These are phyloP conservation scores for Coptotermes formosanus DNA, from an alignment of 1,140 invertebrate genomes.

Conservation along the genomic window DNA sequence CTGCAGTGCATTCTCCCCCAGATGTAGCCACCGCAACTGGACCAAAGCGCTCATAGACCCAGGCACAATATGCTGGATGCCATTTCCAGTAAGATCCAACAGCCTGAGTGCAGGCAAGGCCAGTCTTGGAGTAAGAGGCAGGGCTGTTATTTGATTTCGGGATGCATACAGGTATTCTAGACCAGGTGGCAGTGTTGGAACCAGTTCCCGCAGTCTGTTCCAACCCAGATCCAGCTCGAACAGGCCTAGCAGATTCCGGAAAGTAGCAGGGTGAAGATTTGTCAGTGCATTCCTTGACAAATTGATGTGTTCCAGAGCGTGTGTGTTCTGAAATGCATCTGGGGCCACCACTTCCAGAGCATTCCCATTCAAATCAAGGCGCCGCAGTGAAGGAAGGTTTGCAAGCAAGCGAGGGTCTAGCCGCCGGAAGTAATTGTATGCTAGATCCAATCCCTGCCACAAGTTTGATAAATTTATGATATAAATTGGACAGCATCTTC, in stretches of 20 bases:
- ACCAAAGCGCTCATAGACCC: conserved; percentile 65
- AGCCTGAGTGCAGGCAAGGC: conserved; percentile 67
- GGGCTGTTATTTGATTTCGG: conserved; percentile 57
- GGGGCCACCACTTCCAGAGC: conserved; percentile 67
- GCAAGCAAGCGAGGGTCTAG: conserved; percentile 68
- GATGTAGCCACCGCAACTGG: conserved; percentile 67
- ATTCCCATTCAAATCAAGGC: conserved; percentile 78
- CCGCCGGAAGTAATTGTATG: conserved; percentile 69
- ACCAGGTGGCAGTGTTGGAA: conserved; percentile 69
- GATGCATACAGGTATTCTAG: conserved; percentile 75
- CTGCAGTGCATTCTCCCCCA: conserved; percentile 75
- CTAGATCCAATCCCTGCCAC: conserved; percentile 67
- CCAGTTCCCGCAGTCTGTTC: conserved; percentile 69
- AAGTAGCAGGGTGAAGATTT: conserved; percentile 67
- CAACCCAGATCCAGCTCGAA: conserved; percentile 76
- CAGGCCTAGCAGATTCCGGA: conserved; percentile 67
- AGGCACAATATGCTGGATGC: conserved; percentile 65
- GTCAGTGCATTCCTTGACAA: conserved; percentile 70
- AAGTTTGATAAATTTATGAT: no score
- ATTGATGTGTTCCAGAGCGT: conserved; percentile 73
- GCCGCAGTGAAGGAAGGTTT: conserved; percentile 71
- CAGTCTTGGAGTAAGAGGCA: conserved; percentile 63
- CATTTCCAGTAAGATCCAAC: conserved; percentile 74
- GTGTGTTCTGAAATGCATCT: conserved; percentile 67
- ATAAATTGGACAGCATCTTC: no score